These are phyloP conservation scores for Antheraea yamamai DNA, from an alignment of 2,888 invertebrate species.

Conservation along the genomic window DNA sequence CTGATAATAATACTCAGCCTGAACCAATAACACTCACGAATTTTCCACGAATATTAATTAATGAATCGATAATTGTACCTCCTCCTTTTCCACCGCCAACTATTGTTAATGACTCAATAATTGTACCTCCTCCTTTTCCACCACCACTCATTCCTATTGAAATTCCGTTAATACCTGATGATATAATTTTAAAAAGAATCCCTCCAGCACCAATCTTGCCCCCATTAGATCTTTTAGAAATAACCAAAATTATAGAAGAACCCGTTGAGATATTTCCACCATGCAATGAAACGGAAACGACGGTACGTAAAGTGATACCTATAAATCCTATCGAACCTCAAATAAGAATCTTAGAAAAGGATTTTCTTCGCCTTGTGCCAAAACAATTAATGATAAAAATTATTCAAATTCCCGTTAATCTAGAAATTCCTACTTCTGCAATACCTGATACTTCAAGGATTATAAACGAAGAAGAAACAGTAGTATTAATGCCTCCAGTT, in stretches of 20 bases:
- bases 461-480: conserved; percentile 24
- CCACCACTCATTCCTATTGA: conserved; percentile 4
- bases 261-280: conserved; percentile 9
- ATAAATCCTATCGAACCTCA: background rate
- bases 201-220: conserved; percentile 21
- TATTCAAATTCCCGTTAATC: background rate
- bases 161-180: conserved; percentile 5
- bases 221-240: conserved; percentile 20
- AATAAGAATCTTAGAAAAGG: background rate
- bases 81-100: conserved; percentile 5
- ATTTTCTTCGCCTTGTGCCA: background rate
- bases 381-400: background rate
- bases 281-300: background rate
- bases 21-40: background rate
- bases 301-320: conserved; percentile 3
- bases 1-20: background rate
- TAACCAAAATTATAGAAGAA: conserved; percentile 22
- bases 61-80: conserved; percentile 22
- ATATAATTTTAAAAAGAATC: background rate
- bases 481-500: conserved; percentile 32
- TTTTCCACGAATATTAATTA: conserved; percentile 18
- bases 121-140: conserved; percentile 9
- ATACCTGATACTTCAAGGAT: background rate
- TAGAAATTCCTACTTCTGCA: background rate
- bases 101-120: conserved; percentile 24